A percentile compares a stretch with the other conserved stretches of the same genome.
Conservation (phyloP, 1,140 invertebrate genomes). For the Glossosoma conforme region DNA sequence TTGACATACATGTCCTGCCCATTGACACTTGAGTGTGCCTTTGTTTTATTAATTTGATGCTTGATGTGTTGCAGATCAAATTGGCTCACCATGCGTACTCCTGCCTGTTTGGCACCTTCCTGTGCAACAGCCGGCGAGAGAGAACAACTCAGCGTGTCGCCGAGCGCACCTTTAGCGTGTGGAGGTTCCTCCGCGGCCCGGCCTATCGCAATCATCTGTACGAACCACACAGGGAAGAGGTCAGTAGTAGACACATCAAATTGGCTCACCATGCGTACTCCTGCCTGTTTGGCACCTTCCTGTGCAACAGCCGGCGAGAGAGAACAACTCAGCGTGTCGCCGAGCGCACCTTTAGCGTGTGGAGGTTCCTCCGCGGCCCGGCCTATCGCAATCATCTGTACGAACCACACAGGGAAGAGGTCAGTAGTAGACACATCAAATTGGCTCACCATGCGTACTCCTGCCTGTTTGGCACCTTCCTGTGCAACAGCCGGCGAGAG, state of each 20-base stretch:
- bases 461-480: conserved; percentile 94
- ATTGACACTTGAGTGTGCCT: background rate
- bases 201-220: conserved; percentile 87
- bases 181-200: conserved; percentile 74
- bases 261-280: conserved; percentile 93
- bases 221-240: conserved; percentile 49
- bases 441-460: conserved; percentile 93
- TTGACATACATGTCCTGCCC: too few species aligned
- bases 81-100: conserved; percentile 93
- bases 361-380: conserved; percentile 74
- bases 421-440: conserved; percentile 78
- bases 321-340: conserved; percentile 61
- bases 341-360: conserved; percentile 78
- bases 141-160: conserved; percentile 61
- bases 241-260: conserved; percentile 73
- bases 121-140: conserved; percentile 85
- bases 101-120: conserved; percentile 94
- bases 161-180: conserved; percentile 78
- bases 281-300: conserved; percentile 94
- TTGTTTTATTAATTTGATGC: background rate
- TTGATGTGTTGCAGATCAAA: conserved; percentile 71
- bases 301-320: conserved; percentile 85
- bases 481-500: conserved; percentile 85
- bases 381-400: conserved; percentile 87
- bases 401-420: conserved; percentile 49